phyloP scores from a whole-genome alignment of 2,888 invertebrate species.

The Hydriomena furcata region DNA sequence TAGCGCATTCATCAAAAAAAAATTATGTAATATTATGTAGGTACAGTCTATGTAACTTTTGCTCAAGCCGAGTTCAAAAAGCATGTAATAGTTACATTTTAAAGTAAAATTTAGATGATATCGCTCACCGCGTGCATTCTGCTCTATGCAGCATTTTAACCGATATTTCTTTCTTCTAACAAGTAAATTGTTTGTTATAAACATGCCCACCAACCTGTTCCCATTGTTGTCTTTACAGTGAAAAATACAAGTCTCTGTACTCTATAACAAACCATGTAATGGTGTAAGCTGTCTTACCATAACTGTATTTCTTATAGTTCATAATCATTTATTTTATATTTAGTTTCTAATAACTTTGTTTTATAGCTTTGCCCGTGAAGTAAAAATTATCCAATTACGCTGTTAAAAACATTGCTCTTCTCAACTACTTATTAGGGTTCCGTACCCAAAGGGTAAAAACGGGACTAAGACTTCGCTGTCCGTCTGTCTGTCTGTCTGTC shows the following conservation, averaged over 20 bases:
- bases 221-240: constrained; percentile 33
- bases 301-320: neutral
- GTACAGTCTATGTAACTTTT: too few relatives aligned
- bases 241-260: constrained; percentile 15
- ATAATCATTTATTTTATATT: neutral
- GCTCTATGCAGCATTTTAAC: constrained; percentile 42
- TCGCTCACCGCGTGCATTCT: too few relatives aligned
- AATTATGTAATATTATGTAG: too few relatives aligned
- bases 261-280: too few relatives aligned
- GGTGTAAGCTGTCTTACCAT: constrained; percentile 1
- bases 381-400: neutral
- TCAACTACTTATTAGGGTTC: too few relatives aligned
- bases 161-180: constrained; percentile 65
- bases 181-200: constrained; percentile 77
- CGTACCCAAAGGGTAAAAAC: too few relatives aligned
- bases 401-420: neutral
- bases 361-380: neutral
- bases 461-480: too few relatives aligned
- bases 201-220: constrained; percentile 65
- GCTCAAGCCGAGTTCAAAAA: too few relatives aligned
- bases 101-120: too few relatives aligned
- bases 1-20: too few relatives aligned
- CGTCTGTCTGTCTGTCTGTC: too few relatives aligned
- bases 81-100: too few relatives aligned
- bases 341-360: neutral